phyloP scores from a whole-genome alignment of 2,797 vertebrate species.

The Lacerta bilineata region DNA sequence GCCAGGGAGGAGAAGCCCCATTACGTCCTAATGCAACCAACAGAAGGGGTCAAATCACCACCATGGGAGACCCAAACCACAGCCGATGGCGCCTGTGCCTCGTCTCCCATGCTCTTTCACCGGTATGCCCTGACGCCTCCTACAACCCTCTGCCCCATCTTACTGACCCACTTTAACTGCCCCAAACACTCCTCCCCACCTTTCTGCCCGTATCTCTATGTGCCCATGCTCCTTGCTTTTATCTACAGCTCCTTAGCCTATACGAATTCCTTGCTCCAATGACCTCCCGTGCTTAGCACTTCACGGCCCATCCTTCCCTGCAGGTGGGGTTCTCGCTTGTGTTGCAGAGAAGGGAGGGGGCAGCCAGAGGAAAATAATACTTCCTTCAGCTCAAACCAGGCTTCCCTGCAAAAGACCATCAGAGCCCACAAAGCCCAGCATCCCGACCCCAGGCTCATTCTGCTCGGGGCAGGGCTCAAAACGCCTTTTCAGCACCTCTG shows the following conservation, averaged over 20 bases:
- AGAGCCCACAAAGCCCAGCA: background rate
- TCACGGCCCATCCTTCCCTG: background rate
- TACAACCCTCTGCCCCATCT: background rate
- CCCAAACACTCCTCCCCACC: background rate
- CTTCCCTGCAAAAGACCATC: background rate
- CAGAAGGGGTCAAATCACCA: background rate
- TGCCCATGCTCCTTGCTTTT: background rate
- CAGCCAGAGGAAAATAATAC: background rate
- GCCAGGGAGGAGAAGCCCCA: too few relatives aligned
- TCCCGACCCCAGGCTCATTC: too few relatives aligned
- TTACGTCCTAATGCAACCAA: background rate
- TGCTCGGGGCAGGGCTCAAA: background rate
- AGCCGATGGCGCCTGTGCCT: background rate
- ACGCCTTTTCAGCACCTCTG: background rate
- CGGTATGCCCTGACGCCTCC: too few relatives aligned
- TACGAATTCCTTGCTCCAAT: slow-evolving; percentile 10
- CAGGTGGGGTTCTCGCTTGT: background rate
- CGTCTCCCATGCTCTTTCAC: background rate
- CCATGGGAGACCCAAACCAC: background rate
- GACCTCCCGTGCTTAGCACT: slow-evolving; percentile 53
- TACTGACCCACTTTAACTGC: background rate
- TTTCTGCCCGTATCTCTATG: background rate
- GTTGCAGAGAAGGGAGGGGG: slow-evolving; percentile 35
- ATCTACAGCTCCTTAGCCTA: background rate
- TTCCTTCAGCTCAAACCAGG: background rate